Evolutionary conservation across 2,888 invertebrate genomes (phyloP), one percentile per base, ranked within the genome.

Genomic region (Hirtodrosophila duncani): DNA sequence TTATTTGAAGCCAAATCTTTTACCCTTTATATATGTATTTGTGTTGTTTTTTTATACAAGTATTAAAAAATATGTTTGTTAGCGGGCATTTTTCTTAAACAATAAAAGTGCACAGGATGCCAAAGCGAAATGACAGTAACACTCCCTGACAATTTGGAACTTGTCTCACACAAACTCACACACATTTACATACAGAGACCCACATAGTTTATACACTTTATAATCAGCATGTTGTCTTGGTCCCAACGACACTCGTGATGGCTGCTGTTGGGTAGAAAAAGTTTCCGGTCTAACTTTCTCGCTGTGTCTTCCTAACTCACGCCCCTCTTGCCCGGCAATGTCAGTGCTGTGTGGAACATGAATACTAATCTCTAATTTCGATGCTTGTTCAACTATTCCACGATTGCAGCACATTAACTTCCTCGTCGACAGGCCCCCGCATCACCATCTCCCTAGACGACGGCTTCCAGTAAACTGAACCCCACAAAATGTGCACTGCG

Each of bases 351-450:
- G 78, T 75, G 63, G 83, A 83, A 81, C 83, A 81, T 83, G 84
- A 84, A 83, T 83, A 84, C 82, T 83, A 84, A 84, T 84, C 84
- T 79, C 75, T 83, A 83, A 84, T 84, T 83, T 81, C 39, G 69
- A 67, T 66, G 74, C 81, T 49, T 21, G 30, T n/a, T n/a, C n/a
- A n/a, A n/a, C n/a, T n/a, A n/a, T n/a, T n/a, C n/a, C n/a, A 14
- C 20, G 26, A 20, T 30, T 38, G 67, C 71, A 72, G 74, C 70
- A 69, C 70, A 78, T 78, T 78, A 71, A 78, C 70, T 62, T 77
- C 49, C 48, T 30, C 24, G 23, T n/a, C 38, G 49, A 27, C 55
- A 26, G 38, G 44, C 29, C 26, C 44, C 20, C 21, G 44, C 26
- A 30, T 39, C 20, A 38, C 31, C 42, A 20, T 17, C 34, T 42